phyloP scores from a whole-genome alignment of 2,888 invertebrate species.

The Euspilapteryx auroguttella region DNA sequence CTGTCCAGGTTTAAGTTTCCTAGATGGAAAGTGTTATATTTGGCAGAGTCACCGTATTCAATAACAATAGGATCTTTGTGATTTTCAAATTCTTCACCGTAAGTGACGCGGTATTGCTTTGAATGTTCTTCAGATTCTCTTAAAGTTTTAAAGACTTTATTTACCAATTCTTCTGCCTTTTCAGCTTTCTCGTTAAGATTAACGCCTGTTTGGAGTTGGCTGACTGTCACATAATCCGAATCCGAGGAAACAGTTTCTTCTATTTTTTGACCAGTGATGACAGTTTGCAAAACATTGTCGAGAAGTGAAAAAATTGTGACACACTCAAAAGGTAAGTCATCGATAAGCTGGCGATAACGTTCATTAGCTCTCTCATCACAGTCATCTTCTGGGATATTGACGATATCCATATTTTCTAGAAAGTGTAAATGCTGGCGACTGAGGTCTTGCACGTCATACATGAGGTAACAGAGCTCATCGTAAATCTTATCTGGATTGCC shows the following conservation, averaged over 20 bases:
- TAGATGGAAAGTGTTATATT: slow-evolving; percentile 34
- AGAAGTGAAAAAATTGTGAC: slow-evolving; percentile 30
- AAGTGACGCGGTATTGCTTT: slow-evolving; percentile 30
- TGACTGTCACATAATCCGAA: background rate
- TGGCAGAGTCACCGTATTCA: slow-evolving; percentile 30
- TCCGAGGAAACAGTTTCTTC: slow-evolving; percentile 7
- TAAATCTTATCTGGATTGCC: slow-evolving; percentile 41
- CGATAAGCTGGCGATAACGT: slow-evolving; percentile 18
- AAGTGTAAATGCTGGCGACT: slow-evolving; percentile 45
- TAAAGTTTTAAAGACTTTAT: slow-evolving; percentile 26
- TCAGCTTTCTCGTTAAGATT: slow-evolving; percentile 16
- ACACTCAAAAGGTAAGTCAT: slow-evolving; percentile 32
- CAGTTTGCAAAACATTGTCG: slow-evolving; percentile 28
- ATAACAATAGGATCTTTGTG: slow-evolving; percentile 32
- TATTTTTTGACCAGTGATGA: slow-evolving; percentile 14
- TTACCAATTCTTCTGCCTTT: slow-evolving; percentile 25
- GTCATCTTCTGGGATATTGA: slow-evolving; percentile 20
- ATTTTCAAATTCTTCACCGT: slow-evolving; percentile 36
- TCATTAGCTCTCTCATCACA: slow-evolving; percentile 12
- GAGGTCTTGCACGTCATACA: slow-evolving; percentile 58
- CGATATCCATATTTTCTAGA: slow-evolving; percentile 41
- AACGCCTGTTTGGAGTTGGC: slow-evolving; percentile 3
- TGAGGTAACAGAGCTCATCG: slow-evolving; percentile 45
- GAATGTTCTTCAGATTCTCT: slow-evolving; percentile 22
- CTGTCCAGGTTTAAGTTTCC: slow-evolving; percentile 33